A percentile compares a stretch with the other conserved stretches of the same genome.
phyloP scores from a whole-genome alignment of 2,113 vertebrate genomes.

The Ochotona princeps region DNA sequence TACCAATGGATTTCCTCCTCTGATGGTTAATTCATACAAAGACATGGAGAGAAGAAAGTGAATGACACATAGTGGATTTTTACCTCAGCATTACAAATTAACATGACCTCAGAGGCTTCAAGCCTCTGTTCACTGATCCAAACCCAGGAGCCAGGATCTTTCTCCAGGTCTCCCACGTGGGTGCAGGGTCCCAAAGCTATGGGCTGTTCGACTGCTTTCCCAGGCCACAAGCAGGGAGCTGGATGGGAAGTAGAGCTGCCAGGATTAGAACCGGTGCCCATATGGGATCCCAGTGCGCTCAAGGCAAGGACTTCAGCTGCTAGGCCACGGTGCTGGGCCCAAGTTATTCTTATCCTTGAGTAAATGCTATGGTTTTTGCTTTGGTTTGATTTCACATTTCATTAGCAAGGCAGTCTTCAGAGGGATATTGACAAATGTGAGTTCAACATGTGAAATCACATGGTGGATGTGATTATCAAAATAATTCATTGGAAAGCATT shows the following conservation, averaged over 20 bases:
- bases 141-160: no score
- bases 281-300: no score
- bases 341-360: conserved; percentile 44
- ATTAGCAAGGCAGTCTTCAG: conserved; percentile 1
- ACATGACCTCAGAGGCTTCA: not conserved
- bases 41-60: not conserved
- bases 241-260: no score
- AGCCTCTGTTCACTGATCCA: not conserved
- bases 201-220: no score
- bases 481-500: conserved; percentile 15
- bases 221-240: no score
- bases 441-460: conserved; percentile 34
- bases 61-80: not conserved
- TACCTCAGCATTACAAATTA: not conserved
- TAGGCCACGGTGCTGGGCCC: no score
- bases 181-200: no score
- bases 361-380: not conserved
- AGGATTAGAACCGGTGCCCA: no score
- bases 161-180: no score
- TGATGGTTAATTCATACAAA: not conserved
- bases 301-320: no score
- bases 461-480: not conserved
- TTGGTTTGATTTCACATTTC: not conserved
- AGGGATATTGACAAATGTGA: conserved; percentile 9
- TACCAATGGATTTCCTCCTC: not conserved